Evolutionary conservation across 1,140 invertebrate species (phyloP), one percentile per base, ranked within the genome.

Genomic region (Brachionus paranguensis): DNA sequence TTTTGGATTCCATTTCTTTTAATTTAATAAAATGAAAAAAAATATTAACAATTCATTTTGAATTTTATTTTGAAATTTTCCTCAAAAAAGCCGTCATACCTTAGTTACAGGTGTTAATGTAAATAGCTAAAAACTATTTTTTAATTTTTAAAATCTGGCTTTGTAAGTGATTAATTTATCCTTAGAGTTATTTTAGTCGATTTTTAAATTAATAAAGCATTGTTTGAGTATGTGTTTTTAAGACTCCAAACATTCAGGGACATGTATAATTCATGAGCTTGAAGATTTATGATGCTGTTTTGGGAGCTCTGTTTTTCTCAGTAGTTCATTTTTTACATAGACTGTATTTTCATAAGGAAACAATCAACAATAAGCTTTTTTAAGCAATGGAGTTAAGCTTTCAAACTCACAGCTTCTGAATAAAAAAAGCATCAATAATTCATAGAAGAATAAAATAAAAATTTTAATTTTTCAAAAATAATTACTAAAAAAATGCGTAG

Each of bases 141-240:
- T 65, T 27, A 37, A 37, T 33, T 33, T 47, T 68, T 14, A 68
- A 33, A 68, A 68, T 14, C 14, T 68, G 11, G 27, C 27, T 37
- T 68, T 68, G 29, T 41, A 68, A 68, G 24, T 68, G 65, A 68
- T 68, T 68, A 68, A 29, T 29, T 68, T 68, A 68, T 68, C 20
- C 65, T 37, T 68, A 12, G 12, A 68, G 12, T 29, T 68, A 68
- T 68, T 68, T 68, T n/a, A 64, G 33, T 33, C 27, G 10, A 68
- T 68, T n/a, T 33, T 68, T 68, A 3, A 68, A 33, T 29, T 11
- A n/a, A 10, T 33, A 24, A n/a, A 33, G 65, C n/a, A 33, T 68
- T 68, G 12, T 68, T 68, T 27, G 17, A 24, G 10, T 29, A n/a
- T 33, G 12, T 68, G 20, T 68, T 33, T 68, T 33, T 68, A 12